Conservation (phyloP, 37 sponge, comb jelly and placozoan species). For the Aphrocallistes beatrix region DNA sequence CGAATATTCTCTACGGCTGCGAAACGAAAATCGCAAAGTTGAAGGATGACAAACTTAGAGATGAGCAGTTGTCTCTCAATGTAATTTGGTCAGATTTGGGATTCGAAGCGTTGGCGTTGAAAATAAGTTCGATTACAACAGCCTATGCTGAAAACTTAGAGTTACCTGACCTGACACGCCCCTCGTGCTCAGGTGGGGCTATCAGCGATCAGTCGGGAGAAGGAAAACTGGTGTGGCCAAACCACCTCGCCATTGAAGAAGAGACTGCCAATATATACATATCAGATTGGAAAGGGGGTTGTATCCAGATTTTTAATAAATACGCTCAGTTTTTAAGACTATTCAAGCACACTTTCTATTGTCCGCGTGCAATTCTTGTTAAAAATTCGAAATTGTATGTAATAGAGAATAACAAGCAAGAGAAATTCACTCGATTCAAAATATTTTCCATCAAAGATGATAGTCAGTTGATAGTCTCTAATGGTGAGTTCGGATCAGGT, state of each 20-base stretch:
- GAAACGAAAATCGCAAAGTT: not conserved
- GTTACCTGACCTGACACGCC: not conserved
- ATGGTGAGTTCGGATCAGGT: not conserved
- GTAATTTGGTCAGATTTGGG: slow-evolving; percentile 3
- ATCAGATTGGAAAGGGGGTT: not conserved
- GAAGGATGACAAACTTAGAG: not conserved
- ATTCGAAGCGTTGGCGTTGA: not conserved
- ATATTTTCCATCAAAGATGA: not conserved
- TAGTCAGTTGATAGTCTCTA: not conserved
- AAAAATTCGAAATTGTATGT: not conserved
- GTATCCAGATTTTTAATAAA: not conserved
- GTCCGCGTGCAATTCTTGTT: not conserved
- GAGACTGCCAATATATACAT: not conserved
- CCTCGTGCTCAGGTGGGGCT: not conserved
- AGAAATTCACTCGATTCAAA: not conserved
- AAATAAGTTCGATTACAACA: not conserved
- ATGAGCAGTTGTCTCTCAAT: not conserved
- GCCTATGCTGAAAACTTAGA: not conserved
- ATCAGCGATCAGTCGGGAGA: no score
- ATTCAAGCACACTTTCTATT: not conserved
- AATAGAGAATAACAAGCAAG: not conserved
- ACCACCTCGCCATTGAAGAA: slow-evolving; percentile 9
- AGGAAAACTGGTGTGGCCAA: not conserved
- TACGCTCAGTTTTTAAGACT: not conserved
- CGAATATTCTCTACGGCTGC: not conserved